Evolutionary conservation across 1,140 invertebrate species (phyloP).

Genomic region (Dreissena polymorpha): DNA sequence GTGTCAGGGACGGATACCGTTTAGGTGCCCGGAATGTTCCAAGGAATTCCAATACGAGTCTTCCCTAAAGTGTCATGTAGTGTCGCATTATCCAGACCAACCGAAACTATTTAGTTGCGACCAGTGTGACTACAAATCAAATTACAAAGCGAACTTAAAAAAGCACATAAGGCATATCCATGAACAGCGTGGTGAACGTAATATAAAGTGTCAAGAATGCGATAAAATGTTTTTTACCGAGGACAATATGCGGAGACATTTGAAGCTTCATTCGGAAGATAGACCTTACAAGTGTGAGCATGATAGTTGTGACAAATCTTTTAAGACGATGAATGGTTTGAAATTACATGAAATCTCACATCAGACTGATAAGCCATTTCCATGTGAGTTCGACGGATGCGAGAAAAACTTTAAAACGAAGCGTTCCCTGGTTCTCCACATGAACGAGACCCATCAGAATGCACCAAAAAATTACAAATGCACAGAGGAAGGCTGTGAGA

Average conservation of each 20-base stretch:
- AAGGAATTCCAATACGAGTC: constrained; percentile 76
- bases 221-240: constrained; percentile 73
- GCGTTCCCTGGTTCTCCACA: constrained; percentile 67
- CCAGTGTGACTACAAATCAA: constrained; percentile 70
- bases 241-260: constrained; percentile 77
- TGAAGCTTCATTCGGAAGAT: constrained; percentile 79
- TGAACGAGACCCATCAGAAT: constrained; percentile 68
- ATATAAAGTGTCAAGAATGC: constrained; percentile 68
- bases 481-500: constrained; percentile 67
- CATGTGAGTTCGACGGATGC: constrained; percentile 72
- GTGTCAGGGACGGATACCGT: constrained; percentile 70
- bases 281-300: constrained; percentile 51
- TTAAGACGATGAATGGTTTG: constrained; percentile 73
- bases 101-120: constrained; percentile 67
- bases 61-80: constrained; percentile 68
- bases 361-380: constrained; percentile 59
- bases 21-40: constrained; percentile 70
- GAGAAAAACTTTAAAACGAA: constrained; percentile 65
- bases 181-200: constrained; percentile 58
- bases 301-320: constrained; percentile 78
- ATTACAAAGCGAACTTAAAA: constrained; percentile 72
- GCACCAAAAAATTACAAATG: constrained; percentile 71
- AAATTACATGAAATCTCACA: constrained; percentile 67
- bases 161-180: constrained; percentile 74
- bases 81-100: constrained; percentile 55